Evolutionary conservation across 2,797 vertebrate genomes (phyloP).

Genomic region (Pseudotriccus pelzelni): DNA sequence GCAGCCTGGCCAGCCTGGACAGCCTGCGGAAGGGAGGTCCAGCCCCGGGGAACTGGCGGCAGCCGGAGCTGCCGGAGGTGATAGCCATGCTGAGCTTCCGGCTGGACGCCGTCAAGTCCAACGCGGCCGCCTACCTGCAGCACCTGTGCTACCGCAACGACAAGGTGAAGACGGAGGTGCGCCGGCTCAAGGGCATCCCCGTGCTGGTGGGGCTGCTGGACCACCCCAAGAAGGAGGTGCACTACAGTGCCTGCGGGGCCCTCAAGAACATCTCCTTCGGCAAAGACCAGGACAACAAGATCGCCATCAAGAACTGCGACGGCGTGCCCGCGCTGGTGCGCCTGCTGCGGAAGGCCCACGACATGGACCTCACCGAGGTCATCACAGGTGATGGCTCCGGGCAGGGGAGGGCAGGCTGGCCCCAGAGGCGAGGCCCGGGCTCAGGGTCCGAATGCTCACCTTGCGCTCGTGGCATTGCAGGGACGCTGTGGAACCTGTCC

Average conservation of each 20-base stretch:
- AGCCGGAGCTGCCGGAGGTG: conserved; percentile 93
- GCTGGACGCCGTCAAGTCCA: conserved; percentile 91
- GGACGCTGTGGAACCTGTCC: conserved; percentile 95
- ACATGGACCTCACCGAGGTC: conserved; percentile 92
- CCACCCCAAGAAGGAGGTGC: conserved; percentile 93
- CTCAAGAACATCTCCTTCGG: conserved; percentile 98
- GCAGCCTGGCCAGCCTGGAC: conserved; percentile 95
- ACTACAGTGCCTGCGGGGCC: conserved; percentile 91
- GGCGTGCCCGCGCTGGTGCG: conserved; percentile 89
- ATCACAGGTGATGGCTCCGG: conserved; percentile 84
- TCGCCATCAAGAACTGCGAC: conserved; percentile 97
- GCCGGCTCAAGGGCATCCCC: conserved; percentile 90
- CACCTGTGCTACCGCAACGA: conserved; percentile 96
- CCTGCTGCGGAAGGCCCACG: conserved; percentile 87
- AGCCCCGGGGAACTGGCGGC: conserved; percentile 82
- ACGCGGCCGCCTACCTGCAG: conserved; percentile 93
- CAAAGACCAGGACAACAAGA: conserved; percentile 93
- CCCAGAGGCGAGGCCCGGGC: fast-evolving
- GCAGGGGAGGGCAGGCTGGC: neutral
- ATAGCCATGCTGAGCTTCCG: conserved; percentile 95
- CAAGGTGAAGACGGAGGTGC: conserved; percentile 87
- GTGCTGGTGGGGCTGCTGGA: conserved; percentile 91
- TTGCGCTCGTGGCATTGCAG: neutral
- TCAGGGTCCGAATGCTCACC: fast-evolving
- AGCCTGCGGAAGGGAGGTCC: conserved; percentile 88